Evolutionary conservation across 2,888 invertebrate species (phyloP).

Genomic region (Stenodema calcarata): DNA sequence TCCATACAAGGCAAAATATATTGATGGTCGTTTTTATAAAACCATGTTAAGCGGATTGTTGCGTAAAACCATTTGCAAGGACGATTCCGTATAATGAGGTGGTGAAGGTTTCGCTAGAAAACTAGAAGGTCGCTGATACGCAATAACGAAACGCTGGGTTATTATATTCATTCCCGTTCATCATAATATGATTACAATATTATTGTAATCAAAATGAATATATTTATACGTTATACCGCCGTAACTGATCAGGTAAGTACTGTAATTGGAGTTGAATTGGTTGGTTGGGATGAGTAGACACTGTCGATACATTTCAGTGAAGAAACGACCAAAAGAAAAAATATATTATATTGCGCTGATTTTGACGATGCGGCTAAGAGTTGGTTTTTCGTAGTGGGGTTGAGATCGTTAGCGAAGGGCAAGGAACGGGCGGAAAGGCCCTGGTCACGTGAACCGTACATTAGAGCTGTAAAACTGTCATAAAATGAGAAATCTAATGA

Average conservation of each 20-base stretch:
- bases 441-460: conserved; percentile 3
- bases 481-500: neutral
- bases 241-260: too few relatives aligned
- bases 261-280: too few relatives aligned
- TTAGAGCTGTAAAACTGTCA: conserved; percentile 17
- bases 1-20: neutral
- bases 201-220: too few relatives aligned
- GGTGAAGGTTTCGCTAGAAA: conserved; percentile 33
- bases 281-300: too few relatives aligned
- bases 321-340: too few relatives aligned
- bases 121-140: neutral
- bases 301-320: too few relatives aligned
- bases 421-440: neutral
- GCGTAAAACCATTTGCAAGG: conserved; percentile 12
- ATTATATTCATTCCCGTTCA: too few relatives aligned
- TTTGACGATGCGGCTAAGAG: too few relatives aligned
- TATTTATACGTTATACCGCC: too few relatives aligned
- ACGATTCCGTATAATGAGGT: conserved; percentile 12
- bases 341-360: too few relatives aligned
- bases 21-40: neutral
- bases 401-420: neutral
- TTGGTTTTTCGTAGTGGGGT: too few relatives aligned
- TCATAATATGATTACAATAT: too few relatives aligned
- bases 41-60: conserved; percentile 1
- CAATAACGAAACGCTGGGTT: neutral